Conservation (phyloP, 2,113 vertebrate species). For the Gymnarchus niloticus region DNA sequence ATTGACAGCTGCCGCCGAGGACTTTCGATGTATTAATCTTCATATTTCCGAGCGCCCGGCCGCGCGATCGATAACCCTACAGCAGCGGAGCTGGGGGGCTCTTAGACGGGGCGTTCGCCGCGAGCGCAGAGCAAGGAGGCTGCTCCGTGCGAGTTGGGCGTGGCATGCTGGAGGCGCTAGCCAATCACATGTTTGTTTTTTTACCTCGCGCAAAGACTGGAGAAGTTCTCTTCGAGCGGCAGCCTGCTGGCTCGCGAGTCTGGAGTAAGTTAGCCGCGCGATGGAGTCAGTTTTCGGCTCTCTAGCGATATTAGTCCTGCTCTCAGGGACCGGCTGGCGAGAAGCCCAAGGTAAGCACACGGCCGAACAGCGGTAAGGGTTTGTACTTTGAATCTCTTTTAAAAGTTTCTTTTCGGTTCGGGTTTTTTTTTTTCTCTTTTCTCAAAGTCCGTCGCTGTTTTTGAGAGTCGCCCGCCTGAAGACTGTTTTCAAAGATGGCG, state of each 20-base stretch:
- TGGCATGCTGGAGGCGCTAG: conserved; percentile 16
- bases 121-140: neutral
- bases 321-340: conserved; percentile 19
- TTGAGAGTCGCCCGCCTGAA: conserved; percentile 23
- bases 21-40: neutral
- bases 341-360: conserved; percentile 31
- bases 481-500: conserved; percentile 44
- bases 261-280: conserved; percentile 24
- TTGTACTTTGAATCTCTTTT: neutral
- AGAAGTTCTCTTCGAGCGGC: conserved; percentile 31
- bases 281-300: conserved; percentile 32
- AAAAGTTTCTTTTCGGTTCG: conserved; percentile 19
- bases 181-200: conserved; percentile 34
- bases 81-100: neutral
- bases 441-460: conserved; percentile 19
- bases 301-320: conserved; percentile 27
- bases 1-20: neutral
- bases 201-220: conserved; percentile 21
- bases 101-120: neutral
- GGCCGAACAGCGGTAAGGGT: neutral
- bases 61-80: neutral
- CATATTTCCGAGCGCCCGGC: neutral
- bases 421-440: neutral
- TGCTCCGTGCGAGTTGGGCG: conserved; percentile 26
- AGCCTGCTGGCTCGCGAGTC: conserved; percentile 28